These are phyloP conservation scores for Aspiorhynchus laticeps DNA, from an alignment of 2,113 vertebrate species.

Conservation along the genomic window DNA sequence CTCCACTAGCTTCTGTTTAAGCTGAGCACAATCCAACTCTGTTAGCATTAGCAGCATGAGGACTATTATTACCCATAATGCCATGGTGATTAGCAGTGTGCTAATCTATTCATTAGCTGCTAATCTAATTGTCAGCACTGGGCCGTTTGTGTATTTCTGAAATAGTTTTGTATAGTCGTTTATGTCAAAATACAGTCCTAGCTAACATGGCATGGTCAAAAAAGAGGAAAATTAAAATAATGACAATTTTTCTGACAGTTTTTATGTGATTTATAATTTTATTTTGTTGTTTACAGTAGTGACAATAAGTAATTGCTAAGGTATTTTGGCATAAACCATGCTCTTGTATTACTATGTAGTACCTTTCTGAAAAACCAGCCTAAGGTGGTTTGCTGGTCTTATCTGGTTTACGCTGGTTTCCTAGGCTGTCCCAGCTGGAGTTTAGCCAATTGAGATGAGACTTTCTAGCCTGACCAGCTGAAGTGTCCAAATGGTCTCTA, in stretches of 20 bases:
- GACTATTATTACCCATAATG: slow-evolving; percentile 20
- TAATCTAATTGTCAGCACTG: slow-evolving; percentile 23
- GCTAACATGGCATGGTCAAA: not conserved
- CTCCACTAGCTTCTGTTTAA: not conserved
- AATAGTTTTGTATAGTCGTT: not conserved
- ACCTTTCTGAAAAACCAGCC: not conserved
- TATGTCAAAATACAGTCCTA: not conserved
- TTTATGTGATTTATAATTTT: not conserved
- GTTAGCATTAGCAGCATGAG: not conserved
- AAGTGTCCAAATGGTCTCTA: not conserved
- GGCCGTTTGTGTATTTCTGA: not conserved
- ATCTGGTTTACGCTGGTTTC: not conserved
- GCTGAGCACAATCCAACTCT: not conserved
- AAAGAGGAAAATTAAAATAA: not conserved
- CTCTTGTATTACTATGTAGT: not conserved
- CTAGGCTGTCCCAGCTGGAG: not conserved
- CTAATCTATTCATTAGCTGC: slow-evolving; percentile 37
- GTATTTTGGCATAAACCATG: not conserved
- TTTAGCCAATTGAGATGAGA: not conserved
- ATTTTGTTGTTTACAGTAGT: not conserved
- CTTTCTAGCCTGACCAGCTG: not conserved
- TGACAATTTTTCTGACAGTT: not conserved
- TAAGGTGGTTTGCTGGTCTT: not conserved
- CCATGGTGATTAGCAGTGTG: slow-evolving; percentile 27
- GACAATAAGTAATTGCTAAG: not conserved